Conservation (phyloP, 2,113 vertebrate genomes). For the Lasiurus borealis region DNA sequence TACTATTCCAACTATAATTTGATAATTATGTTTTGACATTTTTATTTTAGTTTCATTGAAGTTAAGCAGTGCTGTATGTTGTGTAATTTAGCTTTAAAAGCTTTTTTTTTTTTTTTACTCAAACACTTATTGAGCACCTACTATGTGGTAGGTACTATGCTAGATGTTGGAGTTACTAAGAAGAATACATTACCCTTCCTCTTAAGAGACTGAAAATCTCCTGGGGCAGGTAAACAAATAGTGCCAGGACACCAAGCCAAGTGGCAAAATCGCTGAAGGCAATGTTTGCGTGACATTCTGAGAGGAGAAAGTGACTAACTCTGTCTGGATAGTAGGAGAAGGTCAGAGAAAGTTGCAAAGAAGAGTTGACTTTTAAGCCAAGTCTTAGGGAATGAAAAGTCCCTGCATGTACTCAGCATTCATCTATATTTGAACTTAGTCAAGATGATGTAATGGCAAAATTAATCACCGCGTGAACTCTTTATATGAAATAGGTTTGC, state of each 20-base stretch:
- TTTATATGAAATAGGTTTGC: slow-evolving; percentile 34
- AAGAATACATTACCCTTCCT: background rate
- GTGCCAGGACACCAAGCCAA: background rate
- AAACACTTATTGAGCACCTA: background rate
- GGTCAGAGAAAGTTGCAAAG: background rate
- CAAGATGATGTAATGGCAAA: slow-evolving; percentile 1
- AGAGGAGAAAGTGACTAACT: background rate
- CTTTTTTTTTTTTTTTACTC: slow-evolving; percentile 4
- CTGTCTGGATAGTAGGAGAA: background rate
- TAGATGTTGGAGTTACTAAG: background rate
- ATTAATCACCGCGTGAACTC: slow-evolving; percentile 68
- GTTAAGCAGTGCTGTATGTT: background rate
- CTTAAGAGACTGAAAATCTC: background rate
- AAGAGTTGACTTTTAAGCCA: slow-evolving; percentile 33
- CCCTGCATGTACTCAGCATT: background rate
- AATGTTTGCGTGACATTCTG: background rate
- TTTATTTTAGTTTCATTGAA: background rate
- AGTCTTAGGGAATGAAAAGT: slow-evolving; percentile 1
- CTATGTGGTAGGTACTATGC: background rate
- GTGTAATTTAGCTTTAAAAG: slow-evolving; percentile 3
- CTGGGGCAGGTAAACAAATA: background rate
- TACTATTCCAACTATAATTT: background rate
- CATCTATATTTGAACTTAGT: slow-evolving; percentile 44
- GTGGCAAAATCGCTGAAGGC: background rate
- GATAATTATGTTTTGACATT: slow-evolving; percentile 12